A percentile compares a stretch with the other conserved stretches of the same genome.
Evolutionary conservation across 2,797 vertebrate species (phyloP).

Genomic region (Urosaurus nigricauda): DNA sequence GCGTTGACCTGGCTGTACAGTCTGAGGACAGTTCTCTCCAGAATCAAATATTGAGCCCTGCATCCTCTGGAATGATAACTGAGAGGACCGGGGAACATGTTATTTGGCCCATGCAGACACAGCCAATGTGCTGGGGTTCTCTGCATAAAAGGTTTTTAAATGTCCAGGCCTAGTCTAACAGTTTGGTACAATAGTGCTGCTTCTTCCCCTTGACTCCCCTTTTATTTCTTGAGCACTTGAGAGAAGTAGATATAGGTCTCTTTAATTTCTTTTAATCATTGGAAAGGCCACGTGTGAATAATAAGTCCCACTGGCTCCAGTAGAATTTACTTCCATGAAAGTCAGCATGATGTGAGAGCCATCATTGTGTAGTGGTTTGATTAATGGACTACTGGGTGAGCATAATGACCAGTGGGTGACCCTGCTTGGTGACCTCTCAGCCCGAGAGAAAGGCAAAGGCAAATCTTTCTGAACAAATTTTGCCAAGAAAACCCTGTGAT

Average conservation of each 20-base stretch:
- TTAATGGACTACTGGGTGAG: not conserved
- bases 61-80: no score
- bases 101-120: no score
- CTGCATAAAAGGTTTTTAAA: constrained; percentile 62
- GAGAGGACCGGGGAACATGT: no score
- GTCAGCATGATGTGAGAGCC: not conserved
- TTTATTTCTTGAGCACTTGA: not conserved
- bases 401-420: no score
- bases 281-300: not conserved
- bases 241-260: not conserved
- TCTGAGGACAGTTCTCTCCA: no score
- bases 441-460: no score
- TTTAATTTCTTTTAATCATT: not conserved
- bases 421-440: no score
- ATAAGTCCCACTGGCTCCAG: not conserved
- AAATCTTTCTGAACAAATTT: no score
- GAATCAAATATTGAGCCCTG: no score
- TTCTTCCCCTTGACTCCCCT: not conserved
- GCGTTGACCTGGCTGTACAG: no score
- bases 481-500: no score
- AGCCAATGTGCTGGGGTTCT: not conserved
- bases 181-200: constrained; percentile 54
- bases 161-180: constrained; percentile 8
- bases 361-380: no score
- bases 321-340: not conserved